Base-by-base conservation (phyloP, 2,888 invertebrate genomes). In the Orthosia gothica region DNA sequence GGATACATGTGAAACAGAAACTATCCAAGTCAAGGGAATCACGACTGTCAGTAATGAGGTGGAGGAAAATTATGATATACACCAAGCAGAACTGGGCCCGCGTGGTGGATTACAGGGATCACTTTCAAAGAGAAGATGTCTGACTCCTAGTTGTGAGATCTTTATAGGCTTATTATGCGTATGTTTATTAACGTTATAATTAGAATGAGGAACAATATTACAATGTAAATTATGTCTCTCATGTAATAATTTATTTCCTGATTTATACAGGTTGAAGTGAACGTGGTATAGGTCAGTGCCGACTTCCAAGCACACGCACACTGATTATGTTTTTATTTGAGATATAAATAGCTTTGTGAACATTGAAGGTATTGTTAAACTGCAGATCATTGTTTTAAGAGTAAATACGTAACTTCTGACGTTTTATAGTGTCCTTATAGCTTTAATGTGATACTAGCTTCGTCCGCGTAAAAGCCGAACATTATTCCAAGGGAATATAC, bases 121-220 rank as follows among this genome's bases (percentile, higher is more conserved):
- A 26, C n/a, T 20, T 20, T 54, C 26, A 2, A 57, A 15, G 20
- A 40, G 11, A 64, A 0, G 18, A 58, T 9, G 20, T 3, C 3
- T 3, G 5, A 16, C 9, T 3, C 11, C 9, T 20, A 20, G 18
- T 18, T 23, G 15, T 63, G 11, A 15, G 1, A 20, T 15, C 18
- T 57, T 54, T 13, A 54, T 54, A 13, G 1, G 13, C 13, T 13
- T 11, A 23, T n/a, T n/a, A 20, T 32, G 16, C 4, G 40, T 40
- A 40, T 11, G 32, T n/a, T 40, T 40, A 9, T 40, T 9, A 40
- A 5, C 12, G 23, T 23, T 26, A 54, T 52, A 40, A 15, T n/a
- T 57, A 65, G 45, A 70, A 81, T 59, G 50, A 79, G 55, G 70
- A 70, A 79, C 26, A 81, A 55, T 76, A 54, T 32, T 58, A n/a